Base-by-base conservation (phyloP, 2,888 invertebrate genomes). In the Epirrhoe alternata region DNA sequence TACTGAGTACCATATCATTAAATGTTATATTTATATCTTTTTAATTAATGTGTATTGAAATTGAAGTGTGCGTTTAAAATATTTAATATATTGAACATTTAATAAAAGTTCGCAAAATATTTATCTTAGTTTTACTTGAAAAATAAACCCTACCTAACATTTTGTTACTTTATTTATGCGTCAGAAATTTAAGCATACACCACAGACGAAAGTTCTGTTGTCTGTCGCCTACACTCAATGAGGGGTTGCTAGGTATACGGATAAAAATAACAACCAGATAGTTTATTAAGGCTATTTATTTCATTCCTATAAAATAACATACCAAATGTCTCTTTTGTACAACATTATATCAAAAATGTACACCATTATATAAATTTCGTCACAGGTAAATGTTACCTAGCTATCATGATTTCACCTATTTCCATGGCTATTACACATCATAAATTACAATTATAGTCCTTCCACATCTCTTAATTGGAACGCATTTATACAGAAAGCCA, bases 231-330 rank as follows among this genome's bases (percentile, higher is more conserved):
- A n/a, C n/a, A n/a, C n/a, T n/a, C n/a, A n/a, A n/a, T n/a, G n/a
- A n/a, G n/a, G n/a, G n/a, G n/a, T n/a, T n/a, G n/a, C n/a, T n/a
- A n/a, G n/a, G n/a, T n/a, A n/a, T n/a, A n/a, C n/a, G n/a, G n/a
- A n/a, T n/a, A 63, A 64, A 75, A 82, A 81, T 81, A 83, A 81
- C 54, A 82, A 84, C 75, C 75, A 71, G 69, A 68, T 69, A 75
- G 71, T 89, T 90, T 88, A 92, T 93, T 93, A 93, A 93, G 87
- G 89, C 94, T 94, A 94, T 94, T 94, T 94, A 94, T 94, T 93
- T 93, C 92, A 92, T 93, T 93, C 93, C 94, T 94, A 93, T 94
- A 94, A 93, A 94, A 94, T 94, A 94, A 93, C 94, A 94, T 94
- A 94, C 94, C 92, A 94, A 94, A 94, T 91, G 91, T 94, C 90